Conservation (phyloP, 1,140 invertebrate genomes). For the Homarus americanus region DNA sequence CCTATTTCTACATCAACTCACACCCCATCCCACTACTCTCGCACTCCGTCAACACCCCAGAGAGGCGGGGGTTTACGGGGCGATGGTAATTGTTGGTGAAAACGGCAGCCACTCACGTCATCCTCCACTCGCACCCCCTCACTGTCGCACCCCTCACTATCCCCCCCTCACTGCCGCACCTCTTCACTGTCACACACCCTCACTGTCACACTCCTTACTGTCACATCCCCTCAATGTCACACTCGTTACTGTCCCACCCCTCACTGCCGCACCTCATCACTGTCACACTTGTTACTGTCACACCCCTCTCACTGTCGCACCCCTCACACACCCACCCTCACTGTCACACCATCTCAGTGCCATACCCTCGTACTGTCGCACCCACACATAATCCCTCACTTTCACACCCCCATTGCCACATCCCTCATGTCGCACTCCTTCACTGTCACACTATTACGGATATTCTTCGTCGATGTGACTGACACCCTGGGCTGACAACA, state of each 20-base stretch:
- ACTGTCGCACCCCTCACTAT: neutral
- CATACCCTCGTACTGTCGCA: neutral
- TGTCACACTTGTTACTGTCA: neutral
- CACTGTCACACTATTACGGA: too few relatives aligned
- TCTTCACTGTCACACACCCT: too few relatives aligned
- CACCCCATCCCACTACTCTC: too few relatives aligned
- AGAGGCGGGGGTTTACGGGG: conserved; percentile 4
- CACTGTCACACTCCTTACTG: conserved; percentile 1
- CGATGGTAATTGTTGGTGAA: neutral
- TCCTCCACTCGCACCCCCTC: too few relatives aligned
- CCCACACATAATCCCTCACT: neutral
- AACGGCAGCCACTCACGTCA: neutral
- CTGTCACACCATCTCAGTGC: neutral
- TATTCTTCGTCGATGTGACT: too few relatives aligned
- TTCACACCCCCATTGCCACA: neutral
- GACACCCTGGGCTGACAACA: too few relatives aligned
- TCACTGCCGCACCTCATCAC: neutral
- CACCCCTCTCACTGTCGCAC: neutral
- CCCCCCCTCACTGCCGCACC: neutral
- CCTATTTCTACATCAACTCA: too few relatives aligned
- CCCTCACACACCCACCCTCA: neutral
- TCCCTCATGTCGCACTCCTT: too few relatives aligned
- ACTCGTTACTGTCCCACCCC: neutral
- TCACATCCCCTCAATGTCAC: neutral
- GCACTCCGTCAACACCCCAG: neutral